Evolutionary conservation across 2,888 invertebrate genomes (phyloP), one percentile per base, ranked within the genome.

Genomic region (Parasteatoda lunata): DNA sequence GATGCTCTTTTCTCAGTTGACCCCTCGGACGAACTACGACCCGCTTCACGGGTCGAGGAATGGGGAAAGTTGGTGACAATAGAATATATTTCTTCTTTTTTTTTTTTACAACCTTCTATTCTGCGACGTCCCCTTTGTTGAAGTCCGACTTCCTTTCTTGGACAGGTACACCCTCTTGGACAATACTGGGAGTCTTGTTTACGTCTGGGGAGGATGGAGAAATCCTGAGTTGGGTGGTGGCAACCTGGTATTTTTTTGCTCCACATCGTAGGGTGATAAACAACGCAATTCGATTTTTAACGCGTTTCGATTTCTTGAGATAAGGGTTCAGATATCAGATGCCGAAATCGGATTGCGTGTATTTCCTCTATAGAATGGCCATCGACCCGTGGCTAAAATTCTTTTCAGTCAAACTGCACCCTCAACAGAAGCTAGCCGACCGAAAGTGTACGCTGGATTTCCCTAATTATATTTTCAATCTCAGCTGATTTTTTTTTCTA

Each of bases 201-300:
- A 80, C 80, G 80, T 73, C 73, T 52, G 11, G 73, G 30, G 66
- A 48, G 47, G 66, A 11, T 52, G 80, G 30, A 52, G 52, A 15
- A 15, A 30, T 72, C 51, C 52, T 51, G 72, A 51, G 72, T 72
- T 68, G 30, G 9, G 30, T 9, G 5, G 66, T 15, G 54, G 54
- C n/a, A 30, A 30, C 2, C 30, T 30, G 30, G 30, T 30, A 30
- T 30, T 30, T 30, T 30, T 30, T 30, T 30, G 30, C 30, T 30
- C 30, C 30, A 30, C 30, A 30, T 30, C 30, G 30, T 30, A 30
- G 30, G 45, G n/a, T 52, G 66, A 80, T 80, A 73, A 80, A 80
- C 80, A 73, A 80, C 71, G 72, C 64, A 64, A 48, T 71, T 49
- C 73, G 80, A 80, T 66, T 80, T 80, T 73, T 80, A 77, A 73